Conservation (phyloP, 2,113 vertebrate species). For the Siniperca chuatsi region DNA sequence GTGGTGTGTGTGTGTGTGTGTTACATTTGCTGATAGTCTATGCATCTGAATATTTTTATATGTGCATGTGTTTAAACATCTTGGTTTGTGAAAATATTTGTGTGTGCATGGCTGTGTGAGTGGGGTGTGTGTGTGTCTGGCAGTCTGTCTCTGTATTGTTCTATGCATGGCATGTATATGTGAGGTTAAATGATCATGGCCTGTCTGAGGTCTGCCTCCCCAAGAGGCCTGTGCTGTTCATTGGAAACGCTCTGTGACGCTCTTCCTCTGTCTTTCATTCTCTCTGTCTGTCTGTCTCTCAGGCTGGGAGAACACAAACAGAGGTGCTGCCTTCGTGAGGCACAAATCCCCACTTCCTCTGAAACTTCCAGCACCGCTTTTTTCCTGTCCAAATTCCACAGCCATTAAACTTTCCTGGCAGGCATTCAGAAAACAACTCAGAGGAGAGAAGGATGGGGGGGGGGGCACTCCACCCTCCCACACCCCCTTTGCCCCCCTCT, state of each 20-base stretch:
- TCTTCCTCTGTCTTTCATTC: conserved; percentile 80
- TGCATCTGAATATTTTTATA: conserved; percentile 12
- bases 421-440: conserved; percentile 85
- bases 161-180: conserved; percentile 55
- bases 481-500: conserved; percentile 48
- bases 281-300: conserved; percentile 40
- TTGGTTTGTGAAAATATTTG: conserved; percentile 2
- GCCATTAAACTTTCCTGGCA: conserved; percentile 97
- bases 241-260: conserved; percentile 85
- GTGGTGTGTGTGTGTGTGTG: conserved; percentile 23
- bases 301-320: conserved; percentile 88
- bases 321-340: conserved; percentile 87
- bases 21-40: neutral
- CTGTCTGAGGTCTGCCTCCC: conserved; percentile 77
- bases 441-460: conserved; percentile 69
- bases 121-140: conserved; percentile 45
- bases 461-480: conserved; percentile 24
- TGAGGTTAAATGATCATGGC: conserved; percentile 78
- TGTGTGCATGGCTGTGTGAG: conserved; percentile 7
- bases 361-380: conserved; percentile 91
- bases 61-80: conserved; percentile 30
- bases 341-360: conserved; percentile 92
- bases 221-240: conserved; percentile 71
- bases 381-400: conserved; percentile 96
- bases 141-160: conserved; percentile 60